Conservation (phyloP, 2,797 vertebrate genomes). For the Enteromius mattozi region DNA sequence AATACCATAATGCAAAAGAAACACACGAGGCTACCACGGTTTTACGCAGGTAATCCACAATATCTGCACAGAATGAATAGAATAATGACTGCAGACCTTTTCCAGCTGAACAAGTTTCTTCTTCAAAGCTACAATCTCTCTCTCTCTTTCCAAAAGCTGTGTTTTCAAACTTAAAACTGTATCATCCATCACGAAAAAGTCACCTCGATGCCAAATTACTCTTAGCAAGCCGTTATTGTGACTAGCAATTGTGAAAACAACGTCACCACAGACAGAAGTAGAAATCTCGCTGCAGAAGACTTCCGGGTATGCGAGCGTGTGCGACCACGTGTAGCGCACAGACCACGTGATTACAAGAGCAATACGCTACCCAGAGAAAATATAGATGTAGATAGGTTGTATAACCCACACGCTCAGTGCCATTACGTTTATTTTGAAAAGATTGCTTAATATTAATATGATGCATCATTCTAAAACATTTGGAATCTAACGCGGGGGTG, state of each 20-base stretch:
- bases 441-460: neutral
- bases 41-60: neutral
- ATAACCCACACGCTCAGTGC: neutral
- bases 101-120: conserved; percentile 70
- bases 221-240: neutral
- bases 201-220: neutral
- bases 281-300: neutral
- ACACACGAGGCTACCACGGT: neutral
- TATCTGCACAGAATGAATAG: neutral
- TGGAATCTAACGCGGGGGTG: neutral
- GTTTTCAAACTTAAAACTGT: conserved; percentile 69
- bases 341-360: neutral
- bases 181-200: conserved; percentile 65
- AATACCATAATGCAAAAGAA: neutral
- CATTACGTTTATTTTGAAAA: neutral
- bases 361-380: neutral
- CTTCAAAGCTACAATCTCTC: conserved; percentile 73
- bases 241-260: neutral
- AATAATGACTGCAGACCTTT: conserved; percentile 65
- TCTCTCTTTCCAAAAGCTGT: conserved; percentile 73
- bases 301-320: conserved; percentile 18
- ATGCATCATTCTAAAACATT: neutral
- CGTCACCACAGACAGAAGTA: neutral
- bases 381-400: too few relatives aligned
- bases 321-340: conserved; percentile 10